A percentile compares a stretch with the other conserved stretches of the same genome.
Evolutionary conservation across 2,888 invertebrate genomes (phyloP).

Genomic region (Melolontha melolontha): DNA sequence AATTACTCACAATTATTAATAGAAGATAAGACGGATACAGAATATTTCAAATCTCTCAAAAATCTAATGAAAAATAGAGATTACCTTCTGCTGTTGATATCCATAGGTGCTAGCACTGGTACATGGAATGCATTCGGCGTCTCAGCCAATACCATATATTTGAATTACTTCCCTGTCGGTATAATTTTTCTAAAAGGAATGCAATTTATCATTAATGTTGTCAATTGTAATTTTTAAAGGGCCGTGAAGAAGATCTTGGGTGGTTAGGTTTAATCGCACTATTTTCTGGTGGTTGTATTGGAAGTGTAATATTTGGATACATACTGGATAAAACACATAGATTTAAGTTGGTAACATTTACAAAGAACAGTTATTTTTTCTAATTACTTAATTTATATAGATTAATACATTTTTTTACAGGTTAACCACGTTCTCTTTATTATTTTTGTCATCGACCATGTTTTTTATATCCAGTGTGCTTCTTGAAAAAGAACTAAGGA

Average conservation of each 20-base stretch:
- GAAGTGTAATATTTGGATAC: constrained; percentile 89
- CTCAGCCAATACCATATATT: constrained; percentile 70
- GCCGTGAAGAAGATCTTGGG: constrained; percentile 80
- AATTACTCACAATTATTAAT: constrained; percentile 68
- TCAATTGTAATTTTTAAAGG: constrained; percentile 66
- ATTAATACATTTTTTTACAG: constrained; percentile 23
- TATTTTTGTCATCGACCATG: constrained; percentile 25
- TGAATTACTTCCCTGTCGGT: constrained; percentile 68
- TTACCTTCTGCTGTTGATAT: constrained; percentile 53
- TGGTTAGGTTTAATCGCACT: constrained; percentile 89
- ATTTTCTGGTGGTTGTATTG: constrained; percentile 85
- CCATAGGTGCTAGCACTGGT: constrained; percentile 69
- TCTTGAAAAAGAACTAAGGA: constrained; percentile 24
- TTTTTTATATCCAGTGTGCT: constrained; percentile 32
- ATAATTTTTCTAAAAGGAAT: constrained; percentile 55
- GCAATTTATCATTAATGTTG: constrained; percentile 22
- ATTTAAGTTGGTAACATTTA: constrained; percentile 79
- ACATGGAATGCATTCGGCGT: constrained; percentile 73
- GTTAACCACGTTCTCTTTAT: constrained; percentile 32
- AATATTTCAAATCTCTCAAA: constrained; percentile 48
- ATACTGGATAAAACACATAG: constrained; percentile 91
- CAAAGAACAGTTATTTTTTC: neutral
- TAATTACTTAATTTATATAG: neutral
- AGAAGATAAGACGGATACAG: neutral
- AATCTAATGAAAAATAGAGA: constrained; percentile 53